Evolutionary conservation across 2,888 invertebrate genomes (phyloP).

Genomic region (Tholera decimalis): DNA sequence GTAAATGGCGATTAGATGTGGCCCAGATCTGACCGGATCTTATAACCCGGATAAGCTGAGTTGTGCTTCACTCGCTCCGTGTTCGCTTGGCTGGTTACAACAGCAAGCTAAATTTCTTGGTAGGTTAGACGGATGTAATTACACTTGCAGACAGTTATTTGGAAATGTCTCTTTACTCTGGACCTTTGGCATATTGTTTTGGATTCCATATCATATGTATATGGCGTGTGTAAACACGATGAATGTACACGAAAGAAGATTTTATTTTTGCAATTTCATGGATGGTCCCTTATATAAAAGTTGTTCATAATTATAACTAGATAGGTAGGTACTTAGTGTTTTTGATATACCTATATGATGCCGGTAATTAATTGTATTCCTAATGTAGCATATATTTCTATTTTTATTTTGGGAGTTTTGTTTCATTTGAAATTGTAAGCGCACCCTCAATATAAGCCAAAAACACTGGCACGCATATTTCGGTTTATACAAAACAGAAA

Average conservation of each 20-base stretch:
- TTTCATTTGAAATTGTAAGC: constrained; percentile 17
- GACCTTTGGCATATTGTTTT: no score
- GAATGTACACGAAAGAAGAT: no score
- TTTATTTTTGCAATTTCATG: no score
- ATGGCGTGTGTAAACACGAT: no score
- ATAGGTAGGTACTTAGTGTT: no score
- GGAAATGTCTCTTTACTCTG: background rate
- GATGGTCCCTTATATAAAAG: no score
- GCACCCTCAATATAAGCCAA: constrained; percentile 12
- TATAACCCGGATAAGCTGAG: constrained; percentile 77
- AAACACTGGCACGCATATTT: constrained; percentile 20
- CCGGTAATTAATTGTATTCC: background rate
- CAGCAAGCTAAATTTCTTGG: constrained; percentile 21
- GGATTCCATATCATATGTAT: background rate
- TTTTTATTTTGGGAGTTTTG: background rate
- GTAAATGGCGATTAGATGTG: constrained; percentile 80
- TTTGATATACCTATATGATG: no score
- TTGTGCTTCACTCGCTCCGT: constrained; percentile 70
- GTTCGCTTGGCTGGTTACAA: constrained; percentile 61
- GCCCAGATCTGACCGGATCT: constrained; percentile 75
- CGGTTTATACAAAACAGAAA: background rate
- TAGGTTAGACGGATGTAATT: constrained; percentile 14
- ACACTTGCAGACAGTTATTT: background rate
- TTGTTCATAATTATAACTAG: no score
- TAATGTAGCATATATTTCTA: background rate